Conservation (phyloP, 2,888 invertebrate genomes). For the Allacma fusca region DNA sequence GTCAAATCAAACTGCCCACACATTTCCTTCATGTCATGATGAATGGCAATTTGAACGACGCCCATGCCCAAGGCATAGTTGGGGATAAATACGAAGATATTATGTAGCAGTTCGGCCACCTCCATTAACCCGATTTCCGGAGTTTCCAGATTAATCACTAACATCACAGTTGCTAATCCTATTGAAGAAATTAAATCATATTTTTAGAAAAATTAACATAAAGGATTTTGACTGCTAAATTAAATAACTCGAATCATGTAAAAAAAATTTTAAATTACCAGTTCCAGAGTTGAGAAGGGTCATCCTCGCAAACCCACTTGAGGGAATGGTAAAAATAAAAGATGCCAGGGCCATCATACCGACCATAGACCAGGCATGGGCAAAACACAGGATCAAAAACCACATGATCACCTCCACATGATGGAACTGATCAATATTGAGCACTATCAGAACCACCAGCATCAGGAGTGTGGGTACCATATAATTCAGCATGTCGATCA, state of each 20-base stretch:
- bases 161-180: slow-evolving; percentile 78
- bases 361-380: slow-evolving; percentile 75
- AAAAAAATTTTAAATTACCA: too few relatives aligned
- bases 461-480: slow-evolving; percentile 70
- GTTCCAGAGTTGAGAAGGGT: slow-evolving; percentile 78
- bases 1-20: slow-evolving; percentile 53
- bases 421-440: slow-evolving; percentile 52
- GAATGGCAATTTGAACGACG: slow-evolving; percentile 54
- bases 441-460: slow-evolving; percentile 68
- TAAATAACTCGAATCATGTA: too few relatives aligned
- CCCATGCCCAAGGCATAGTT: slow-evolving; percentile 71
- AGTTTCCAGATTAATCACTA: slow-evolving; percentile 73
- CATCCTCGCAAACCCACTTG: slow-evolving; percentile 78
- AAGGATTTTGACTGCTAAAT: too few relatives aligned
- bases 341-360: slow-evolving; percentile 74
- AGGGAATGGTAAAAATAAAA: slow-evolving; percentile 74
- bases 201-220: too few relatives aligned
- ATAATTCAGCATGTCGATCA: slow-evolving; percentile 75
- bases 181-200: too few relatives aligned
- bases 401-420: slow-evolving; percentile 39
- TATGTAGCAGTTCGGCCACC: slow-evolving; percentile 71
- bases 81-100: slow-evolving; percentile 76
- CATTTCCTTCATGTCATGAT: slow-evolving; percentile 52
- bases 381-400: slow-evolving; percentile 68
- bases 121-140: slow-evolving; percentile 71